phyloP scores from a whole-genome alignment of 1,140 invertebrate genomes.

The Anagrus nilaparvatae region DNA sequence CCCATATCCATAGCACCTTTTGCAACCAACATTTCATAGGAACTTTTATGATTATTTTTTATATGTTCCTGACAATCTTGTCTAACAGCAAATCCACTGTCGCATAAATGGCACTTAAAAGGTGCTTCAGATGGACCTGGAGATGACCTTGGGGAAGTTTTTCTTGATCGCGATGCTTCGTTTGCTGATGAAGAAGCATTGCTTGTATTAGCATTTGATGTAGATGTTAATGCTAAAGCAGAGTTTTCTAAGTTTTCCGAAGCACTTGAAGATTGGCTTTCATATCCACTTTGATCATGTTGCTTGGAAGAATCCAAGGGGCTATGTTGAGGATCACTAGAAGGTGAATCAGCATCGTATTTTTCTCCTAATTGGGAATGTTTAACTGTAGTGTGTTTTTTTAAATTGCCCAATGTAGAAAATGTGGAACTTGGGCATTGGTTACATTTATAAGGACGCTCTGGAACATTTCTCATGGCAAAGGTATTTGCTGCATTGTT shows the following conservation, averaged over 20 bases:
- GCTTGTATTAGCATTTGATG: neutral
- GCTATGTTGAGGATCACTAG: constrained; percentile 30
- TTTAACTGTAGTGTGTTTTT: constrained; percentile 64
- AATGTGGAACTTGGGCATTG: constrained; percentile 78
- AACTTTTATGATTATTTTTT: constrained; percentile 55
- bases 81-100: constrained; percentile 70
- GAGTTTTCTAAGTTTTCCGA: constrained; percentile 7
- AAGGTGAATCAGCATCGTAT: constrained; percentile 28
- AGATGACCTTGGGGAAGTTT: constrained; percentile 22
- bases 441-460: constrained; percentile 74
- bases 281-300: constrained; percentile 38
- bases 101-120: constrained; percentile 89
- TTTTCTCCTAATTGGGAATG: constrained; percentile 41
- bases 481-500: constrained; percentile 30
- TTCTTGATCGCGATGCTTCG: constrained; percentile 20
- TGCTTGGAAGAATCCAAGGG: constrained; percentile 20
- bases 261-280: constrained; percentile 36
- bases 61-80: constrained; percentile 75
- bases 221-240: neutral
- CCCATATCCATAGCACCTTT: constrained; percentile 69
- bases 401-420: constrained; percentile 67
- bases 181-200: constrained; percentile 16
- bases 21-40: constrained; percentile 63
- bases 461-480: constrained; percentile 60
- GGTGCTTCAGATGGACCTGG: constrained; percentile 50